Percentiles rank a stretch among this genome's conserved stretches.
phyloP scores from a whole-genome alignment of 2,888 invertebrate genomes.

The Ophraella communa region DNA sequence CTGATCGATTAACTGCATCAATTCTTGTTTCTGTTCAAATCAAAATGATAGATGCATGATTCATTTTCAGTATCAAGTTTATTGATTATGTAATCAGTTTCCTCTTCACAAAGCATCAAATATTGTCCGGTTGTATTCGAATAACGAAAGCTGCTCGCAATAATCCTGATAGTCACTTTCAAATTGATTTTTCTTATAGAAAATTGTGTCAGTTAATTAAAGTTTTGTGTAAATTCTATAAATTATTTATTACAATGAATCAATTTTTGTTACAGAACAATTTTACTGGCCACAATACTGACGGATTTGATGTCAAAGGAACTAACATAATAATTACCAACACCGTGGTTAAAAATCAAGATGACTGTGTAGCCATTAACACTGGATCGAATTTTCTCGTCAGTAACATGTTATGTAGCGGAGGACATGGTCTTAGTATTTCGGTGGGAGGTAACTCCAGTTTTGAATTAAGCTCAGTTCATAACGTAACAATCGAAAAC shows the following conservation, averaged over 20 bases:
- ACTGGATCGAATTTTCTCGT: slow-evolving; percentile 19
- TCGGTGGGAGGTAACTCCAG: slow-evolving; percentile 9
- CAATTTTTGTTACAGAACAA: slow-evolving; percentile 8
- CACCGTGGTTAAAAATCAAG: slow-evolving; percentile 12
- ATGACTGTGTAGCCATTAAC: slow-evolving; percentile 18
- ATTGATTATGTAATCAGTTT: too few species aligned
- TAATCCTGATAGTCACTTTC: too few species aligned
- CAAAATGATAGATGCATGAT: too few species aligned
- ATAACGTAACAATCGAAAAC: slow-evolving; percentile 20
- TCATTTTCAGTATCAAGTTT: too few species aligned
- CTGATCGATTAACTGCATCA: too few species aligned
- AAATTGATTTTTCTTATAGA: too few species aligned
- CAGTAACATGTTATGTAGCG: slow-evolving; percentile 26
- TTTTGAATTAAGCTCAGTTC: background rate
- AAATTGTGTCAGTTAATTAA: too few species aligned
- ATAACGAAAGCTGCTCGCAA: too few species aligned
- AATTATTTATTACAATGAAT: background rate
- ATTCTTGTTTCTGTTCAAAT: too few species aligned
- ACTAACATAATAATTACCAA: slow-evolving; percentile 6
- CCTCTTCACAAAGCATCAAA: too few species aligned
- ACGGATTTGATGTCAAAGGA: slow-evolving; percentile 13
- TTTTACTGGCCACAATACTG: slow-evolving; percentile 19
- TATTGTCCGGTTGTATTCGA: too few species aligned
- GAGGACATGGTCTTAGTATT: slow-evolving; percentile 32
- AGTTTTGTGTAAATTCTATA: too few species aligned